These are phyloP conservation scores for Erebia ligea DNA, from an alignment of 2,888 invertebrate species.

Conservation along the genomic window DNA sequence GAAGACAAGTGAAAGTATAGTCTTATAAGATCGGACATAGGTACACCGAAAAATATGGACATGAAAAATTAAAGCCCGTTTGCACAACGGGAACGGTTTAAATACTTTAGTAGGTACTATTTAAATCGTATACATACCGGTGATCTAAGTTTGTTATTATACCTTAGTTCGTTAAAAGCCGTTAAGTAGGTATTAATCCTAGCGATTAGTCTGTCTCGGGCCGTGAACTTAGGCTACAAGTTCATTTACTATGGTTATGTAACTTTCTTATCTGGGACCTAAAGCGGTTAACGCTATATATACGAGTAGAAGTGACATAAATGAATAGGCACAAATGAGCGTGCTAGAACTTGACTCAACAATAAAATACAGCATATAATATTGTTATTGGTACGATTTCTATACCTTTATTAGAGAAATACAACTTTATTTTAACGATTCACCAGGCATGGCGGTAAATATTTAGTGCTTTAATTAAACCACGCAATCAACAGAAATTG, in stretches of 20 bases:
- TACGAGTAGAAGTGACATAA: constrained; percentile 43
- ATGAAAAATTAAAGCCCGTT: not conserved
- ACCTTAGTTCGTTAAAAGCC: not conserved
- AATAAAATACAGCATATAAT: constrained; percentile 13
- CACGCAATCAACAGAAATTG: too few relatives aligned
- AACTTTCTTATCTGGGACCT: constrained; percentile 40
- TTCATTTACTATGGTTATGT: constrained; percentile 36
- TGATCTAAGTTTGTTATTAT: not conserved
- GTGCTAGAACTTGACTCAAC: constrained; percentile 31
- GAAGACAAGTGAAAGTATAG: not conserved
- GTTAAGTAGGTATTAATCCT: not conserved
- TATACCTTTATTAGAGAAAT: not conserved
- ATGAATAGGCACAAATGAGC: constrained; percentile 29
- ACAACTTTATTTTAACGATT: not conserved
- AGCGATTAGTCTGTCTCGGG: constrained; percentile 1
- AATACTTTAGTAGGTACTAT: not conserved
- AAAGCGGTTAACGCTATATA: constrained; percentile 39
- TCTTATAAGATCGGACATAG: not conserved
- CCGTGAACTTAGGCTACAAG: constrained; percentile 35
- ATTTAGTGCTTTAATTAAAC: too few relatives aligned
- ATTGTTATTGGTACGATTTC: constrained; percentile 16
- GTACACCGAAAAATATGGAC: not conserved
- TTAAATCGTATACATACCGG: too few relatives aligned
- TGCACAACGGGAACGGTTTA: not conserved
- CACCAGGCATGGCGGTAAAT: too few relatives aligned